These are phyloP conservation scores for Aegithalos caudatus DNA, from an alignment of 2,113 vertebrate species.

Conservation along the genomic window DNA sequence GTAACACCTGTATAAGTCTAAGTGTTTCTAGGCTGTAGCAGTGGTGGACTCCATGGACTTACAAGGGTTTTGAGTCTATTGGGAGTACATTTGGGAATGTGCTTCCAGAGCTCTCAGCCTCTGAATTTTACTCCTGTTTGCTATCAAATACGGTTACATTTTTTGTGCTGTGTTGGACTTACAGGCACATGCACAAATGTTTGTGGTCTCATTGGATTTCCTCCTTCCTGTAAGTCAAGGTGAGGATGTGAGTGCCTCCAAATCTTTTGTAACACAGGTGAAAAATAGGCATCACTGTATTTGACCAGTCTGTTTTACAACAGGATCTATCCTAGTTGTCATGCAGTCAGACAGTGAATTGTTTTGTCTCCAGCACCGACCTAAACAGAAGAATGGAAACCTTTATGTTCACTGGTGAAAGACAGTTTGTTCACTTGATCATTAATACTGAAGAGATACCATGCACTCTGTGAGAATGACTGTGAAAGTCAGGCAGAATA, in stretches of 20 bases:
- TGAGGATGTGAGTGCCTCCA: background rate
- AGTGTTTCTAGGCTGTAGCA: background rate
- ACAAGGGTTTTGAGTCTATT: background rate
- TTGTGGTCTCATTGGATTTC: background rate
- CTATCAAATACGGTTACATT: background rate
- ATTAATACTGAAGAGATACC: background rate
- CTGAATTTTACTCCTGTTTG: background rate
- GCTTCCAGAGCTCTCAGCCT: background rate
- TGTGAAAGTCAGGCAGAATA: background rate
- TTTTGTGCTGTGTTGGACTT: background rate
- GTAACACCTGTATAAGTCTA: background rate
- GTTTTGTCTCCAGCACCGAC: background rate
- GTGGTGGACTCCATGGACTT: background rate
- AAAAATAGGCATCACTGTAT: background rate
- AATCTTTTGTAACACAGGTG: fast-evolving
- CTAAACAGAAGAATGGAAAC: background rate
- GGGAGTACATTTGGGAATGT: background rate
- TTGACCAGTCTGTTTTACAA: background rate
- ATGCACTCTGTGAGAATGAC: background rate
- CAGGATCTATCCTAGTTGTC: background rate
- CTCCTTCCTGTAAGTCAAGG: background rate
- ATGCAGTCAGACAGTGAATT: background rate
- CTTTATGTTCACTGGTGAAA: background rate
- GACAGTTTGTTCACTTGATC: background rate
- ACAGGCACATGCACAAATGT: background rate